Conservation (phyloP, 2,113 vertebrate species). For the Bos taurus region ARS-UCD2.0 NC_037332.1:100675001-100675500, state of each 20-base stretch:
- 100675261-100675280: not conserved
- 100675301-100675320: not conserved
- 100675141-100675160: not conserved
- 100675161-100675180: not conserved
- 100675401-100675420: not conserved
- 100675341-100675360: not conserved
- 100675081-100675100: not conserved
- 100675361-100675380: not conserved
- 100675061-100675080: conserved; percentile 27
- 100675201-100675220: not conserved
- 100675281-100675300: not conserved
- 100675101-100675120: not conserved
- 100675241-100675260: not conserved
- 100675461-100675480: not conserved
- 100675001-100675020: not conserved
- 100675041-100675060: not conserved
- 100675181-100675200: not conserved
- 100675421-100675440: not conserved
- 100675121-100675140: not conserved
- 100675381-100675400: not conserved
- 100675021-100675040: not conserved
- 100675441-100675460: not conserved
- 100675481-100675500: not conserved
- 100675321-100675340: not conserved
- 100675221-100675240: not conserved